These are phyloP conservation scores for Spicauda simplicius DNA, from an alignment of 2,888 invertebrate species.

Conservation along the genomic window DNA sequence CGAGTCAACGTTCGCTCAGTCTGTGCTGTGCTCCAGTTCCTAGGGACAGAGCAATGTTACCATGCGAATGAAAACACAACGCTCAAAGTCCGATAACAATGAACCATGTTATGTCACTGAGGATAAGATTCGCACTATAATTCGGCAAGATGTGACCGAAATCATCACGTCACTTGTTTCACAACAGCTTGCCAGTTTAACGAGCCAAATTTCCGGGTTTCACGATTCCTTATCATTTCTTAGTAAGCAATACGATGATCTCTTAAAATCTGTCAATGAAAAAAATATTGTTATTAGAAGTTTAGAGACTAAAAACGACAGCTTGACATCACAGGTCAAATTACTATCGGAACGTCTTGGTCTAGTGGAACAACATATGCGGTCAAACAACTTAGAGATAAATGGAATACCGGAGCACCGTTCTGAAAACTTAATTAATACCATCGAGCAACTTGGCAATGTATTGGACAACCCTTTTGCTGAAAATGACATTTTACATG, in stretches of 20 bases:
- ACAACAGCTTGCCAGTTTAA: conserved; percentile 4
- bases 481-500: conserved; percentile 16
- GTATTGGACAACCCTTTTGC: background rate
- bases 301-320: conserved; percentile 3
- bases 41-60: conserved; percentile 1
- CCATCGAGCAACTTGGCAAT: conserved; percentile 11
- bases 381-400: conserved; percentile 5
- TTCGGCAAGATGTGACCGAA: conserved; percentile 11
- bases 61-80: background rate
- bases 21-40: no score
- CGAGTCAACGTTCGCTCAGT: background rate
- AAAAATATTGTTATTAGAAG: conserved; percentile 7
- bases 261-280: background rate
- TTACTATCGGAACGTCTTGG: background rate
- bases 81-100: background rate
- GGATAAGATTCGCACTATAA: background rate
- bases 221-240: conserved; percentile 11
- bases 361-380: conserved; percentile 18
- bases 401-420: conserved; percentile 16
- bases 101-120: conserved; percentile 8
- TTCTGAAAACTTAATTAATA: conserved; percentile 17
- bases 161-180: conserved; percentile 6
- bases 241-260: conserved; percentile 20
- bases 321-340: conserved; percentile 3
- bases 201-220: conserved; percentile 6